Evolutionary conservation across 2,113 vertebrate genomes (phyloP).

Genomic region (Brienomyrus longianalis): DNA sequence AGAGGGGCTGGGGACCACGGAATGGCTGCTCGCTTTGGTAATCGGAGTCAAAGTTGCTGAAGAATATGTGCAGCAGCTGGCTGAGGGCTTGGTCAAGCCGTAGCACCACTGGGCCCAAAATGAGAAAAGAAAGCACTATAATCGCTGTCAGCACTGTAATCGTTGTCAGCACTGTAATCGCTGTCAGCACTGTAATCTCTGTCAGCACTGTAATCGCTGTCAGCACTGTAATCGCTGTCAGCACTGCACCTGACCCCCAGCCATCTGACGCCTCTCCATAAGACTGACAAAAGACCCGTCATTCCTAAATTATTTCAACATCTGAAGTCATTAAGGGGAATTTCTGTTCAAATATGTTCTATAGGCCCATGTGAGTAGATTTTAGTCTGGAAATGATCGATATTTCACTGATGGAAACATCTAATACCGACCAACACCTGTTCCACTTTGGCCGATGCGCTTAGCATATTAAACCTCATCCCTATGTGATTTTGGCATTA

Average conservation of each 20-base stretch:
- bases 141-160: background rate
- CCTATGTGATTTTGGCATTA: background rate
- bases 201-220: no score
- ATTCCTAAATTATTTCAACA: background rate
- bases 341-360: background rate
- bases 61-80: constrained; percentile 52
- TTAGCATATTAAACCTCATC: background rate
- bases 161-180: no score
- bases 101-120: constrained; percentile 37
- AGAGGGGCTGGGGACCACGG: background rate
- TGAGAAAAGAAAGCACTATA: background rate
- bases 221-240: background rate
- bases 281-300: background rate
- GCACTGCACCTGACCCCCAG: background rate
- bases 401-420: background rate
- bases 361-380: background rate
- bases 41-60: constrained; percentile 57
- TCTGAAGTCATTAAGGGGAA: background rate
- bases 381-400: background rate
- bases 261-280: background rate
- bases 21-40: constrained; percentile 29
- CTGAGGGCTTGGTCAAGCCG: constrained; percentile 46
- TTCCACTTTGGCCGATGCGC: background rate
- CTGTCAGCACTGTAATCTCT: no score
- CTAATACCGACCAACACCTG: background rate